A percentile compares a stretch with the other conserved stretches of the same genome.
These are phyloP conservation scores for Ambastaia sidthimunki DNA, from an alignment of 2,797 vertebrate species.

Conservation along the genomic window DNA sequence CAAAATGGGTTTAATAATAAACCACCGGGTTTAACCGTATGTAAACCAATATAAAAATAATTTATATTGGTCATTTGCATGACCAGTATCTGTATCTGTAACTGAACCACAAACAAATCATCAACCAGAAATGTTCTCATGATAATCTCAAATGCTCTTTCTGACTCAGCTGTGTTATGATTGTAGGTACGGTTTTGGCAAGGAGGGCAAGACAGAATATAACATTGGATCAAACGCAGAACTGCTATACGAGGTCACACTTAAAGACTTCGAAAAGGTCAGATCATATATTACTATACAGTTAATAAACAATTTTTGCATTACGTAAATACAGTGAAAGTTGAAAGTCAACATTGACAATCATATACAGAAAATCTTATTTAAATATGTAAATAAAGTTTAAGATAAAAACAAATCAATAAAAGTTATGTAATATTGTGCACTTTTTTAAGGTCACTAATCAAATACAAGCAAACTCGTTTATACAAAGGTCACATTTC, in stretches of 20 bases:
- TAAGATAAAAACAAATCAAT: too few relatives aligned
- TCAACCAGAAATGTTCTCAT: not conserved
- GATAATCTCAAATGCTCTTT: not conserved
- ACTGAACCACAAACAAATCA: not conserved
- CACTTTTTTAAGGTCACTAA: not conserved
- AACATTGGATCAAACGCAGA: conserved; percentile 88
- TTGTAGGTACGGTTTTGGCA: conserved; percentile 90
- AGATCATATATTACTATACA: not conserved
- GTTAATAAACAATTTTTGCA: not conserved
- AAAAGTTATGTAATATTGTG: not conserved
- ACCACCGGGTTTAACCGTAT: not conserved
- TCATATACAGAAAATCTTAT: too few relatives aligned
- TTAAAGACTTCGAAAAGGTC: conserved; percentile 94
- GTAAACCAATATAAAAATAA: not conserved
- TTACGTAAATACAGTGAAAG: not conserved
- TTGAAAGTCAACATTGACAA: not conserved
- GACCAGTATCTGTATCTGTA: not conserved
- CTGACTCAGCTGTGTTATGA: conserved; percentile 1
- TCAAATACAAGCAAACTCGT: not conserved
- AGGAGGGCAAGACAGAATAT: conserved; percentile 85
- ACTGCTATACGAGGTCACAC: conserved; percentile 89
- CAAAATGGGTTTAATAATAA: not conserved
- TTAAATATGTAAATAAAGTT: not conserved
- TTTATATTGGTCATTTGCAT: not conserved
- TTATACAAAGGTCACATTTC: not conserved